A percentile compares a stretch with the other conserved stretches of the same genome.
Evolutionary conservation across 2,888 invertebrate species (phyloP).

Genomic region (Dicyrtomina minuta): DNA sequence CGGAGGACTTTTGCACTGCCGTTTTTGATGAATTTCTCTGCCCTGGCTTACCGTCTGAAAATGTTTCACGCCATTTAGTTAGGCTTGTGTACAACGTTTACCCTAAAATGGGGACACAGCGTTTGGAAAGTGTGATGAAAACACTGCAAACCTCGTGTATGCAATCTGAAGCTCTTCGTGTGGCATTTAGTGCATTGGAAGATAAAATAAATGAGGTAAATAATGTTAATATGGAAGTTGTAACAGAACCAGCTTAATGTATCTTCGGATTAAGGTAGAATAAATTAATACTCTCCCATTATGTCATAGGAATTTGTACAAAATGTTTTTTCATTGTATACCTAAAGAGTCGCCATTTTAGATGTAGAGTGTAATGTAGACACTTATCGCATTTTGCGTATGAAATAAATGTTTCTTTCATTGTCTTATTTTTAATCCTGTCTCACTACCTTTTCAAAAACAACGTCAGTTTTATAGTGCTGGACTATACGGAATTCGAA

Average conservation of each 20-base stretch:
- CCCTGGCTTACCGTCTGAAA: constrained; percentile 83
- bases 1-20: constrained; percentile 91
- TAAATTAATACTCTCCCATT: no score
- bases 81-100: constrained; percentile 89
- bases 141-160: constrained; percentile 66
- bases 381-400: no score
- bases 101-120: constrained; percentile 75
- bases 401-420: no score
- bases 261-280: background rate
- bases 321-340: no score
- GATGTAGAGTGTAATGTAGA: no score
- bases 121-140: constrained; percentile 78
- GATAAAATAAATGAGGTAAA: constrained; percentile 47
- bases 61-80: constrained; percentile 85
- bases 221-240: constrained; percentile 35
- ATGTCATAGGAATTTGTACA: no score
- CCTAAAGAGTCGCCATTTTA: no score
- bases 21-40: constrained; percentile 95
- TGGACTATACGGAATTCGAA: no score
- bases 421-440: no score
- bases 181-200: constrained; percentile 44
- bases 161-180: constrained; percentile 48
- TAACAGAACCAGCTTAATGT: constrained; percentile 14
- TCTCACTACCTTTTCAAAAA: no score
- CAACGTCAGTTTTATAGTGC: no score